A percentile compares a stretch with the other conserved stretches of the same genome.
Conservation (phyloP, 2,113 vertebrate species). For the Stercorarius parasiticus region DNA sequence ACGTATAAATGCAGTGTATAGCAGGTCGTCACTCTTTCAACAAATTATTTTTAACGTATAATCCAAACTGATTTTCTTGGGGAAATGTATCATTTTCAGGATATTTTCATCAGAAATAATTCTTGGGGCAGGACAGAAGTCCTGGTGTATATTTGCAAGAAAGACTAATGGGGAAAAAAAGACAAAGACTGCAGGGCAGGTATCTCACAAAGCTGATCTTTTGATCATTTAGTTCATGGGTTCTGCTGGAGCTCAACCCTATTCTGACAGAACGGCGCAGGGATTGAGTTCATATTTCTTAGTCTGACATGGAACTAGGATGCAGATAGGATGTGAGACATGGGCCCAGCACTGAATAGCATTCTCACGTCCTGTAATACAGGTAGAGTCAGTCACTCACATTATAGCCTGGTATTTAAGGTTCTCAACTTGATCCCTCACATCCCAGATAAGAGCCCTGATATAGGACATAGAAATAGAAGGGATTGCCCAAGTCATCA, state of each 20-base stretch:
- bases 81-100: neutral
- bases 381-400: neutral
- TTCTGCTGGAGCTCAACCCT: neutral
- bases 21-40: neutral
- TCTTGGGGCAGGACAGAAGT: neutral
- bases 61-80: neutral
- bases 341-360: accelerated
- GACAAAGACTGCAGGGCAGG: neutral
- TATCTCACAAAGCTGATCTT: neutral
- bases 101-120: neutral
- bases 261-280: neutral
- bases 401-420: neutral
- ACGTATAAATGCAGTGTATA: neutral
- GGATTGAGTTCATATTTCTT: neutral
- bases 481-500: neutral
- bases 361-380: neutral
- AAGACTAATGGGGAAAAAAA: neutral
- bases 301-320: neutral
- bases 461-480: neutral
- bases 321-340: neutral
- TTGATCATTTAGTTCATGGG: neutral
- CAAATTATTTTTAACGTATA: neutral
- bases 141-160: neutral
- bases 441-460: neutral
- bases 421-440: neutral